phyloP scores from a whole-genome alignment of 2,888 invertebrate species.

The Rhaphigaster nebulosa region DNA sequence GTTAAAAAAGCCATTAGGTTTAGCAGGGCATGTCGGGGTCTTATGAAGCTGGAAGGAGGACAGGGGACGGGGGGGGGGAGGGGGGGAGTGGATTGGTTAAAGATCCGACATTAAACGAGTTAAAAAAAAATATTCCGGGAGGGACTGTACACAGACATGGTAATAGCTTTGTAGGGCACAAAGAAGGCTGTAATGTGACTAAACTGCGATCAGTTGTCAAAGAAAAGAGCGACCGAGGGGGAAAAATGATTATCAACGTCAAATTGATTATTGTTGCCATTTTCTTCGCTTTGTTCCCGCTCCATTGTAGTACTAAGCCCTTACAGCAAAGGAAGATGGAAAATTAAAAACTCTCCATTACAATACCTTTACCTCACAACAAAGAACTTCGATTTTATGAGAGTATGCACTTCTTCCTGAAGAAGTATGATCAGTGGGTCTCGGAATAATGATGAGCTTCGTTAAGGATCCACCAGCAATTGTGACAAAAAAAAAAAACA shows the following conservation, averaged over 20 bases:
- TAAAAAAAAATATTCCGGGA: conserved; percentile 47
- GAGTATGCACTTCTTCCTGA: conserved; percentile 40
- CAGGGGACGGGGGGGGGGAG: background rate
- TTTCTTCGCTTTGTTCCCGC: conserved; percentile 64
- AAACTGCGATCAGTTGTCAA: conserved; percentile 64
- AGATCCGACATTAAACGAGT: conserved; percentile 54
- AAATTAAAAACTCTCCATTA: conserved; percentile 61
- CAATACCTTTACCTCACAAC: conserved; percentile 54
- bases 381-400: conserved; percentile 54
- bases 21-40: conserved; percentile 37
- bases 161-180: conserved; percentile 63
- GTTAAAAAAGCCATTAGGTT: conserved; percentile 36
- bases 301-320: conserved; percentile 64
- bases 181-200: conserved; percentile 64
- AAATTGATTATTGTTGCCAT: conserved; percentile 65
- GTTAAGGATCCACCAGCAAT: background rate
- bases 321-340: conserved; percentile 62
- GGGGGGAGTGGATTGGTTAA: conserved; percentile 43
- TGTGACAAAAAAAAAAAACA: background rate
- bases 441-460: background rate
- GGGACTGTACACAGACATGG: conserved; percentile 59
- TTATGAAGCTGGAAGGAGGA: background rate
- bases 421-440: background rate
- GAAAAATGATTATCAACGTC: conserved; percentile 65
- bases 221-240: conserved; percentile 62